Percentiles rank a stretch among this genome's conserved stretches.
Evolutionary conservation across 2,888 invertebrate species (phyloP).

Genomic region (Macrosiphum euphorbiae): DNA sequence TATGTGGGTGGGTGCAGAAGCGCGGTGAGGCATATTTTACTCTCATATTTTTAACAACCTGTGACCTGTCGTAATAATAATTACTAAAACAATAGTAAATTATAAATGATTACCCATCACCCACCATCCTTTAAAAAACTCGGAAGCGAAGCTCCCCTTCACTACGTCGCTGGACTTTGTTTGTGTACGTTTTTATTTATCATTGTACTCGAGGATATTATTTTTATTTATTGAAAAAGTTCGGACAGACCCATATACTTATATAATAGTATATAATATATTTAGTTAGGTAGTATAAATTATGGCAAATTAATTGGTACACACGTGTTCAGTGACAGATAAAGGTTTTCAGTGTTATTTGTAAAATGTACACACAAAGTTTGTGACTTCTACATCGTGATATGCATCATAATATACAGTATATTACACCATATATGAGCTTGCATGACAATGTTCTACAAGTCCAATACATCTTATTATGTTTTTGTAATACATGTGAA

Average conservation of each 20-base stretch:
- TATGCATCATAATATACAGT: too few relatives aligned
- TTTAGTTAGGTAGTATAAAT: neutral
- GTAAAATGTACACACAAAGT: neutral
- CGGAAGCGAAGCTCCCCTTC: neutral
- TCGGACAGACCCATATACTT: neutral
- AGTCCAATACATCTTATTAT: neutral
- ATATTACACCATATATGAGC: too few relatives aligned
- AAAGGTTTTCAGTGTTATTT: neutral
- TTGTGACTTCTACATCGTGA: neutral
- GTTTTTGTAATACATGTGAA: neutral
- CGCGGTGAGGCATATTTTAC: neutral
- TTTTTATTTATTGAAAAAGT: neutral
- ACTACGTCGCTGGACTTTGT: neutral
- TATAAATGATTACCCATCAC: neutral
- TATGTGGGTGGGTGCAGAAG: too few relatives aligned
- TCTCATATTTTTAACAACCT: too few relatives aligned
- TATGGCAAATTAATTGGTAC: neutral
- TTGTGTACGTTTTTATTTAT: neutral
- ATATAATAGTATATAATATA: neutral
- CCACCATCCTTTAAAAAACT: neutral
- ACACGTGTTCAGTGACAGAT: neutral
- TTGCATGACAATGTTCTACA: neutral
- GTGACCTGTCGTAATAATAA: too few relatives aligned
- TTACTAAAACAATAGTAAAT: too few relatives aligned
- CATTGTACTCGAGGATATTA: neutral